These are phyloP conservation scores for Hypomesus transpacificus DNA, from an alignment of 2,113 vertebrate genomes.

Conservation along the genomic window DNA sequence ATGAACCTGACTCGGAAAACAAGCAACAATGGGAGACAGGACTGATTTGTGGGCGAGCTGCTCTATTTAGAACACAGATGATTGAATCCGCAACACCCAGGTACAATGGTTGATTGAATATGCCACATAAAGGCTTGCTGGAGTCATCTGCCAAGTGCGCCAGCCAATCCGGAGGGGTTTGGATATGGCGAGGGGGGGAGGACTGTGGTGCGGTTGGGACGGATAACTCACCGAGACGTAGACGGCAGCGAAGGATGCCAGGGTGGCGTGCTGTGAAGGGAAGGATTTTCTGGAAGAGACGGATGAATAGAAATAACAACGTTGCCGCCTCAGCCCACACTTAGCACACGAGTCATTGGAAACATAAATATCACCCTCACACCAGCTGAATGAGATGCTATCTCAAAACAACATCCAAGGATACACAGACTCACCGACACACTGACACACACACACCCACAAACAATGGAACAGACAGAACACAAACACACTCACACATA, in stretches of 20 bases:
- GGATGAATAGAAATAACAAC: slow-evolving; percentile 32
- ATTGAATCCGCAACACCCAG: background rate
- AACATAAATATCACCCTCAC: background rate
- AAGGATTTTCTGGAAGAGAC: slow-evolving; percentile 89
- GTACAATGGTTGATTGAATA: slow-evolving; percentile 5
- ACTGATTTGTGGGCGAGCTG: too few relatives aligned
- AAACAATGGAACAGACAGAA: background rate
- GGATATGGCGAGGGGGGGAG: background rate
- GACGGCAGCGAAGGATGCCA: slow-evolving; percentile 95
- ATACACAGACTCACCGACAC: background rate
- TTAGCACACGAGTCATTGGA: slow-evolving; percentile 18
- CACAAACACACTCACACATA: background rate
- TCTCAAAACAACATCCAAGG: background rate
- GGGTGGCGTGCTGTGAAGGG: slow-evolving; percentile 94
- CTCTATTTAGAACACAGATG: too few relatives aligned
- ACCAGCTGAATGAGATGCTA: background rate
- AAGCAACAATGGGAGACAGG: too few relatives aligned
- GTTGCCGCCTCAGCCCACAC: background rate
- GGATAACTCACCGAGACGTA: slow-evolving; percentile 92
- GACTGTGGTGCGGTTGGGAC: background rate
- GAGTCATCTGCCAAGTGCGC: background rate
- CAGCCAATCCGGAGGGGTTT: background rate
- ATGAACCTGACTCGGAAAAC: too few relatives aligned
- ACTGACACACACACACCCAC: background rate
- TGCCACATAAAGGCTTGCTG: background rate